These are phyloP conservation scores for Eretmodus cyanostictus DNA, from an alignment of 2,113 vertebrate genomes.

Conservation along the genomic window DNA sequence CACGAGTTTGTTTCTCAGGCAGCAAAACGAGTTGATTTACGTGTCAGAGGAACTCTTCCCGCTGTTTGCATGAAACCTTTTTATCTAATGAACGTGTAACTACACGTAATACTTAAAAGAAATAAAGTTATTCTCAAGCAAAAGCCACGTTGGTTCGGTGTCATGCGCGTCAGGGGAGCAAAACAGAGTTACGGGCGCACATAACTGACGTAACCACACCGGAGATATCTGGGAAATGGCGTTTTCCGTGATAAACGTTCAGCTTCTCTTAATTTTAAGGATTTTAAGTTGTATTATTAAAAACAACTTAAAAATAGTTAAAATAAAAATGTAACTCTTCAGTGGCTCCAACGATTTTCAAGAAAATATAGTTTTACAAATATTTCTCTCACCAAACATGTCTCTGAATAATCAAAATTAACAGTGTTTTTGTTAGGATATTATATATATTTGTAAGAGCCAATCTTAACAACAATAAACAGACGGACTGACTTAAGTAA, in stretches of 20 bases:
- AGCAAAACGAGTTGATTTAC: neutral
- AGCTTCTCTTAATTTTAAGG: neutral
- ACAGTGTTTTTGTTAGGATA: neutral
- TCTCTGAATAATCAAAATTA: neutral
- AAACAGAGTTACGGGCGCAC: conserved; percentile 40
- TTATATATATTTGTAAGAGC: neutral
- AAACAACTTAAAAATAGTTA: neutral
- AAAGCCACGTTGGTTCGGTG: conserved; percentile 40
- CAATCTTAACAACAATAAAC: neutral
- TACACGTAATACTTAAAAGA: neutral
- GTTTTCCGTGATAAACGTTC: neutral
- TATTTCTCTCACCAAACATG: neutral
- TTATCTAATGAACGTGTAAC: neutral
- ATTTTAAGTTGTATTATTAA: neutral
- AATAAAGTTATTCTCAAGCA: neutral
- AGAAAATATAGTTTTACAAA: neutral
- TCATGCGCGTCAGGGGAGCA: conserved; percentile 16
- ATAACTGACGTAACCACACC: neutral
- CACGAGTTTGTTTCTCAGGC: neutral
- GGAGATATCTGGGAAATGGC: neutral
- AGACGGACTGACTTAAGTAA: neutral
- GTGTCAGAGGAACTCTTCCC: neutral
- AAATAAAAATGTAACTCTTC: neutral
- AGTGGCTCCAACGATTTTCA: neutral
- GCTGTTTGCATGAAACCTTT: neutral